Base-by-base conservation (phyloP, 2,888 invertebrate species). In the Dusona sp. region DNA sequence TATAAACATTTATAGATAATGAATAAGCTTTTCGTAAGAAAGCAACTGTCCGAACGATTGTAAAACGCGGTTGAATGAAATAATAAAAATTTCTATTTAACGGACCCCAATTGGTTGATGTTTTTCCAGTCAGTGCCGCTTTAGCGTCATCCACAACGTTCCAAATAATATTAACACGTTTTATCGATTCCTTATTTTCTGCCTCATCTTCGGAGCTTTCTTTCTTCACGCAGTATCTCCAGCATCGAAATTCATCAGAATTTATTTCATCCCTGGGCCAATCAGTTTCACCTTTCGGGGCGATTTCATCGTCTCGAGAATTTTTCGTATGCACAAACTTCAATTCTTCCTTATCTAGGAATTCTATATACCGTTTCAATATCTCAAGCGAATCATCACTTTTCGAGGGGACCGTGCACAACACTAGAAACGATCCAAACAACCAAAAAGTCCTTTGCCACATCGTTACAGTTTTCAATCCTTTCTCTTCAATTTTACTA, bases 161-260 rank as follows among this genome's bases (percentile, higher is more conserved):
- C 88, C 88, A 88, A 42, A 88, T 70, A 13, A 88, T 54, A 61
- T 86, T 80, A 7, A 86, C 74, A 11, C 83, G 82, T 61, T 85
- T 83, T 42, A 72, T 51, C 45, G 78, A 38, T 48, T 84, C 72
- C 7, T 57, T 36, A 7, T 48, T 51, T n/a, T 0, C 36, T 22
- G 36, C n/a, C 1, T 72, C 33, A 8, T 11, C 54, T 11, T 48
- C 9, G 38, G 25, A n/a, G 22, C 25, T 38, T 57, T 54, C 74
- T 25, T 68, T 68, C 61, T 51, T 25, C 38, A 84, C 70, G 65
- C 86, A 87, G 25, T 84, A 84, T 48, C 79, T 81, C 79, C 81
- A 87, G 67, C 86, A 87, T 22, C 51, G 70, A 48, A 61, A 65
- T 48, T 57, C 68, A 65, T 82, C 54, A 16, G 67, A 74, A 54